Conservation (phyloP, 2,888 invertebrate genomes). For the Leptopterna dolabrata region DNA sequence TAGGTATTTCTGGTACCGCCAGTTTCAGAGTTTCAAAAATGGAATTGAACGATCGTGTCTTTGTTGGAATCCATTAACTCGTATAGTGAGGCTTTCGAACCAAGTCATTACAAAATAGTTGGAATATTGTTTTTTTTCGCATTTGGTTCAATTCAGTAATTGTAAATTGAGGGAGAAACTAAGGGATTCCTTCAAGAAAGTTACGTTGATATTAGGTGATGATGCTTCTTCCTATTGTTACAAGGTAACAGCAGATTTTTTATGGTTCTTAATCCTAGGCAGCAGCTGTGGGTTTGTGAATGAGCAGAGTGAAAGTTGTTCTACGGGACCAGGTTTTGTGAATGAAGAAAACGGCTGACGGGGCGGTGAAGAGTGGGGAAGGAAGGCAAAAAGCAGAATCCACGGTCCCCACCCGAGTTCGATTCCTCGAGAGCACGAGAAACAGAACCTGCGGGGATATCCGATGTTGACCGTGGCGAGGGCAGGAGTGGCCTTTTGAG, state of each 20-base stretch:
- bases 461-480: conserved; percentile 13
- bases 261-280: conserved; percentile 3
- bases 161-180: no score
- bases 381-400: conserved; percentile 8
- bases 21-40: no score
- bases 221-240: neutral
- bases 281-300: conserved; percentile 24
- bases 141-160: no score
- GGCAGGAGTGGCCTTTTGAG: conserved; percentile 17
- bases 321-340: conserved; percentile 4
- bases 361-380: neutral
- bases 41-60: no score
- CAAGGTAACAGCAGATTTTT: neutral
- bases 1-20: no score
- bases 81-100: no score
- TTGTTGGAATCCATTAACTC: no score
- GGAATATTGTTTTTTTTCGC: no score
- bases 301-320: conserved; percentile 27
- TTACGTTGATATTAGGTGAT: neutral
- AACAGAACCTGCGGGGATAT: conserved; percentile 8
- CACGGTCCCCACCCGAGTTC: neutral
- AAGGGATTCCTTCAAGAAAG: no score
- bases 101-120: no score
- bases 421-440: neutral
- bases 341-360: conserved; percentile 19